A percentile compares a stretch with the other conserved stretches of the same genome.
These are phyloP conservation scores for Mohoua ochrocephala DNA, from an alignment of 2,113 vertebrate species.

Conservation along the genomic window DNA sequence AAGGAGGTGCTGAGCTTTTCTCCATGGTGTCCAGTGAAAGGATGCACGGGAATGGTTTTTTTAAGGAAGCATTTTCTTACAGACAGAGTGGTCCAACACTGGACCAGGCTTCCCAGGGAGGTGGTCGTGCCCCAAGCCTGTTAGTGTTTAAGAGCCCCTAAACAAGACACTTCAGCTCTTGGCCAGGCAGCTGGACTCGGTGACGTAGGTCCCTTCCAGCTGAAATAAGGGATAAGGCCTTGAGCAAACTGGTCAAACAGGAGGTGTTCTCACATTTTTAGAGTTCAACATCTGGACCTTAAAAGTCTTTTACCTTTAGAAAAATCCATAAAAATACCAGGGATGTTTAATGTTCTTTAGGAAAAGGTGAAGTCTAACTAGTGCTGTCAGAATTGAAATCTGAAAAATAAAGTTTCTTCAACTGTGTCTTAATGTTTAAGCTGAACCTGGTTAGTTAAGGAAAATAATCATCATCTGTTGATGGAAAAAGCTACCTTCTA, in stretches of 20 bases:
- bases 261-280: background rate
- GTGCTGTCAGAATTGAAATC: background rate
- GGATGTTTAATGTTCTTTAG: background rate
- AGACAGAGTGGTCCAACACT: background rate
- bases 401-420: background rate
- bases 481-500: background rate
- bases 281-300: background rate
- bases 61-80: background rate
- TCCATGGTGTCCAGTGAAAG: background rate
- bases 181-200: background rate
- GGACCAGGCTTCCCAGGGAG: background rate
- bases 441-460: background rate
- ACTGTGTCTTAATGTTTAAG: background rate
- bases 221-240: background rate
- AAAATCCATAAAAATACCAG: background rate
- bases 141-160: background rate
- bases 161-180: background rate
- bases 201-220: background rate
- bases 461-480: slow-evolving; percentile 19
- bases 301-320: background rate
- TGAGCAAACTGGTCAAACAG: background rate
- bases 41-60: background rate
- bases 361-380: background rate
- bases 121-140: background rate
- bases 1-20: background rate